Base-by-base conservation (phyloP, 2,888 invertebrate genomes). In the Acanthopleura granulata region DNA sequence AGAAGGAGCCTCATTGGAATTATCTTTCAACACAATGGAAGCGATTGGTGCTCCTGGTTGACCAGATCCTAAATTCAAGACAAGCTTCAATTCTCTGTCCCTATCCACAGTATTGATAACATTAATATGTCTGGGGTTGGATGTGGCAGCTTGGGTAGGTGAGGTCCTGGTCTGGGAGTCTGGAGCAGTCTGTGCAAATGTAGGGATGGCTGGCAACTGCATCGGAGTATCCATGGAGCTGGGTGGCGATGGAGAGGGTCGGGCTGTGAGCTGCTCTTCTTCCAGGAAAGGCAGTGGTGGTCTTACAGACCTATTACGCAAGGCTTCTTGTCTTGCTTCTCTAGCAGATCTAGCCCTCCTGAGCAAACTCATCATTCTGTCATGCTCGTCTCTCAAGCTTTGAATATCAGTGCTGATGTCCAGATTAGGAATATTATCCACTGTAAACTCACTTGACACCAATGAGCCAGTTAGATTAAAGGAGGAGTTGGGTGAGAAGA, bases 321-420 rank as follows among this genome's bases (percentile, higher is more conserved):
- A 14, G 16, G 29, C 25, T 14, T 66, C 66, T 66, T 66, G 22
- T 25, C 66, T 66, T 12, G 66, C 66, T 22, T 49, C 57, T 51
- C 72, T 15, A 3, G 25, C 66, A 22, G 25, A 27, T 27, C 29
- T 66, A 25, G 81, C 75, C 49, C 77, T 76, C 27, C 76, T 75
- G 75, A 87, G 76, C 57, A 85, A 81, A 62, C 80, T 82, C 83
- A 87, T 84, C 78, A 86, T 82, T 75, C 82, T 82, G 6, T 79
- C 77, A 82, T 87, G 87, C 73, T 87, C 86, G 40, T 79, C 77
- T 71, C 83, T 82, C 25, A 87, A 79, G 18, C 81, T 84, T 51
- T 84, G 83, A 74, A 87, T 83, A 73, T 86, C 86, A 57, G 79
- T 77, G 72, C 79, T 76, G 11, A 78, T 75, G 57, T 30, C 22